These are phyloP conservation scores for Xestia sexstrigata DNA, from an alignment of 2,888 invertebrate species.

Conservation along the genomic window DNA sequence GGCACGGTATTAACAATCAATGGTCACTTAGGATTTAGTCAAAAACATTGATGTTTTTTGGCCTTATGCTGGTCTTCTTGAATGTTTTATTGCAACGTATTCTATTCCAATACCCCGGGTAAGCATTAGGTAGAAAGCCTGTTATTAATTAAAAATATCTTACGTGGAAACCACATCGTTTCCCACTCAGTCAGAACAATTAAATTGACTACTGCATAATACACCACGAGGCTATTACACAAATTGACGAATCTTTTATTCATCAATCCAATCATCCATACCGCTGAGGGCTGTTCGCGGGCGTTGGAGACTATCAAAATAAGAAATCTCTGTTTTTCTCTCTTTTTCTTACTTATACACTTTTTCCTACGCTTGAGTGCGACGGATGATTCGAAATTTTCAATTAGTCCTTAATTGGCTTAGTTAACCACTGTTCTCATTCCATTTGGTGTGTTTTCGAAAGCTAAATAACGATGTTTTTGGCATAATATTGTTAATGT, in stretches of 20 bases:
- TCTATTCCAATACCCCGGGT: neutral
- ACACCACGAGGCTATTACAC: slow-evolving; percentile 81
- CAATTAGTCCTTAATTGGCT: slow-evolving; percentile 83
- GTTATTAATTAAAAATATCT: slow-evolving; percentile 60
- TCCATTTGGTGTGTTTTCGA: slow-evolving; percentile 55
- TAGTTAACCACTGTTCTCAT: slow-evolving; percentile 85
- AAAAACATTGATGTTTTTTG: too few relatives aligned
- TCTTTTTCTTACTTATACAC: slow-evolving; percentile 65
- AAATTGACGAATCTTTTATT: slow-evolving; percentile 90
- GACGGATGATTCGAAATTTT: slow-evolving; percentile 69
- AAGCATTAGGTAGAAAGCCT: slow-evolving; percentile 13
- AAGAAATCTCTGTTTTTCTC: slow-evolving; percentile 73
- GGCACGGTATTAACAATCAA: neutral
- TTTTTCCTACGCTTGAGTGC: slow-evolving; percentile 59
- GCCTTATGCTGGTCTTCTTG: neutral
- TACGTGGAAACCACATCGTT: slow-evolving; percentile 52
- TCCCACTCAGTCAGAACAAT: slow-evolving; percentile 69
- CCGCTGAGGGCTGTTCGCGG: slow-evolving; percentile 85
- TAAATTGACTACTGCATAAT: slow-evolving; percentile 87
- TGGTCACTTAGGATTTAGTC: too few relatives aligned
- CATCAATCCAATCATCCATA: slow-evolving; percentile 87
- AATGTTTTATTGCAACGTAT: neutral
- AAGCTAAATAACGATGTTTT: slow-evolving; percentile 64
- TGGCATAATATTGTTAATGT: slow-evolving; percentile 38
- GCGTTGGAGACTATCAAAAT: slow-evolving; percentile 83